Evolutionary conservation across 2,113 vertebrate genomes (phyloP).

Genomic region (Neotoma lepida): DNA sequence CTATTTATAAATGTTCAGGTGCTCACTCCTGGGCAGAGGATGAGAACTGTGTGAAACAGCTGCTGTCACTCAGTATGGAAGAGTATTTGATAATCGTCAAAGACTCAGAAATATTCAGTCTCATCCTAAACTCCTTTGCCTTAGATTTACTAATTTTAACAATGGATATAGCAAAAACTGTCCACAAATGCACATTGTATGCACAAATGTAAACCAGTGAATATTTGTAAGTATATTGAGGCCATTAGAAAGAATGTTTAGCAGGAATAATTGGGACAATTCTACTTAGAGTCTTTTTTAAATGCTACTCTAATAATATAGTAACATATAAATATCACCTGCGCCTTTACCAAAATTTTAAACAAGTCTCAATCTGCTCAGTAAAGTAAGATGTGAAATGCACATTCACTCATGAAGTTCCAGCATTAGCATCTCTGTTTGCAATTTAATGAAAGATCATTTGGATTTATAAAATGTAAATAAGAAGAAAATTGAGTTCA

Average conservation of each 20-base stretch:
- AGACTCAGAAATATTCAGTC: not conserved
- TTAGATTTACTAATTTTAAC: not conserved
- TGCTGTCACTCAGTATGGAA: not conserved
- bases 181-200: not conserved
- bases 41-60: not conserved
- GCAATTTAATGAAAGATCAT: not conserved
- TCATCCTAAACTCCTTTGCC: not conserved
- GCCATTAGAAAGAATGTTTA: not conserved
- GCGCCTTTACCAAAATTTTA: not conserved
- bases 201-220: not conserved
- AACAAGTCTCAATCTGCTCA: not conserved
- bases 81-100: not conserved
- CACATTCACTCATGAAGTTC: not conserved
- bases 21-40: not conserved
- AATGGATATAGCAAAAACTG: not conserved
- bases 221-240: not conserved
- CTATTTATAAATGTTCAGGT: not conserved
- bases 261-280: not conserved
- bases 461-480: constrained; percentile 17
- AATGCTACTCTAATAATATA: not conserved
- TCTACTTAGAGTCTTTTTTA: not conserved
- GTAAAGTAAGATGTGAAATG: not conserved
- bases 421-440: not conserved
- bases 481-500: not conserved
- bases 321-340: not conserved